phyloP scores from a whole-genome alignment of 2,888 invertebrate genomes.

The Caenorhabditis angaria region DNA sequence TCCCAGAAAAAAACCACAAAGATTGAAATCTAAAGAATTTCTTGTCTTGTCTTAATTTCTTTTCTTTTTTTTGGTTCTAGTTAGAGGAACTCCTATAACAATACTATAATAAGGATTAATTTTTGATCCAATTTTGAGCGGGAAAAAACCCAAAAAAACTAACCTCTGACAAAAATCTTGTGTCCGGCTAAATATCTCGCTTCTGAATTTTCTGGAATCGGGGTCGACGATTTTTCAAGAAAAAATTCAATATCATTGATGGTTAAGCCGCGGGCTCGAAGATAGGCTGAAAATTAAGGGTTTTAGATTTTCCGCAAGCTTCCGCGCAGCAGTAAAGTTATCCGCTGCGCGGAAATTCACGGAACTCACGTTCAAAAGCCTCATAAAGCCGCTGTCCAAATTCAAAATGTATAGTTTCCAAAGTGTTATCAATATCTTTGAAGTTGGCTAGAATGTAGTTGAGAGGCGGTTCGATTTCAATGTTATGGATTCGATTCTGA shows the following conservation, averaged over 20 bases:
- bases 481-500: constrained; percentile 41
- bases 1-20: too few relatives aligned
- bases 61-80: too few relatives aligned
- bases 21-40: too few relatives aligned
- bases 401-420: constrained; percentile 30
- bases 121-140: too few relatives aligned
- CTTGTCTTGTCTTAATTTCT: too few relatives aligned
- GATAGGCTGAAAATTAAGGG: neutral
- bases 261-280: constrained; percentile 77
- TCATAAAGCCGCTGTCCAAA: constrained; percentile 31
- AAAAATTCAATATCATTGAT: constrained; percentile 78
- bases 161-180: constrained; percentile 79
- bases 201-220: constrained; percentile 78
- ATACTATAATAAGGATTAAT: too few relatives aligned
- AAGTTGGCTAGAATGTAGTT: constrained; percentile 27
- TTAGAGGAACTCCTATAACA: too few relatives aligned
- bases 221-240: constrained; percentile 78
- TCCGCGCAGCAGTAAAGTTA: too few relatives aligned
- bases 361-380: constrained; percentile 43
- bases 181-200: constrained; percentile 79
- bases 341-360: too few relatives aligned
- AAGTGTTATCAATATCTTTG: constrained; percentile 37
- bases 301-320: neutral
- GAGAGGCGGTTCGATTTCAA: constrained; percentile 32
- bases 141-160: constrained; percentile 67